Evolutionary conservation across 2,888 invertebrate species (phyloP), one percentile per base, ranked within the genome.

Genomic region (Pegoplata infirma): DNA sequence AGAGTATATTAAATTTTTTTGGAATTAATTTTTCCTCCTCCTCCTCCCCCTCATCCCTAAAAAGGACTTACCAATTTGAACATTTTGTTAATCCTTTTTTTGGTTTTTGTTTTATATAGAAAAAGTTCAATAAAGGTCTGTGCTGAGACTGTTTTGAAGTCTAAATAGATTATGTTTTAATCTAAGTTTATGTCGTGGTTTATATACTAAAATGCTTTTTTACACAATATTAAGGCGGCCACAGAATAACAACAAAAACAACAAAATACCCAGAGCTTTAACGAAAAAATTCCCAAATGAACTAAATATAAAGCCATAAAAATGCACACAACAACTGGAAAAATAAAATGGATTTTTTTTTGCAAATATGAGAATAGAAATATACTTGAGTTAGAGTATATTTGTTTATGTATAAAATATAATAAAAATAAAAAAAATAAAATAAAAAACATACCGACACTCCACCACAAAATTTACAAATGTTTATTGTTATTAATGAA

Each of bases 61-160:
- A 0, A 10, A 49, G 16, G 40, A 82, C 88, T 88, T 82, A 88
- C 88, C 88, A 88, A 86, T 85, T 88, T 88, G 86, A 85, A 88
- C 88, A 88, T 88, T 80, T 88, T 88, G 85, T 72, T 76, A 53
- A 49, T 66, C 56, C 49, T 69, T 77, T 74, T 58, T 72, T 59
- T 17, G 56, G 16, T 67, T 68, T 40, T 40, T 12, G 2, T 40
- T 40, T n/a, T n/a, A n/a, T n/a, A n/a, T n/a, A n/a, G n/a, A n/a
- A 68, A 14, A 75, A 83, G 79, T 80, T 82, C 76, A 76, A 66
- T 79, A 81, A 66, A 84, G 85, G 86, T 88, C 86, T 88, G 84
- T 83, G 83, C 83, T 86, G 58, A 78, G 82, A 84, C 85, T 84
- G 83, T 78, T 64, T 63, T 71, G 66, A 79, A 79, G 79, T 79